Evolutionary conservation across 2,113 vertebrate genomes (phyloP), one percentile per base, ranked within the genome.

Genomic region (Mormyrus lacerda): DNA sequence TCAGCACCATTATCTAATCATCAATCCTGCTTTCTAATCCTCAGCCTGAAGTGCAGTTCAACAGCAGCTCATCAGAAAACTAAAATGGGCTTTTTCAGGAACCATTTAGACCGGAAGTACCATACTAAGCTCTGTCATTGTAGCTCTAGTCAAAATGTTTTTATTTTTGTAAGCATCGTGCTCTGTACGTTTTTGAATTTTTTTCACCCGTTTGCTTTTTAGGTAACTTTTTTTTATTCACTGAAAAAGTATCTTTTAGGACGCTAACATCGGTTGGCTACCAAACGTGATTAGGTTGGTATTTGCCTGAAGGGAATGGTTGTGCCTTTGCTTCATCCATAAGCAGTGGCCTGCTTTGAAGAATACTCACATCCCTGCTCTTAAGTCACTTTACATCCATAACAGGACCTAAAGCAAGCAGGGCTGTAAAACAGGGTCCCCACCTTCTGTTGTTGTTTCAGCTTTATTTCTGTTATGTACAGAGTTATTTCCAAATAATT

Each of bases 61-160:
- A 35, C 35, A 76, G 17, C 35, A 76, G 35, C 31, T 76, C 69
- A 42, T 76, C 15, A 76, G 31, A 76, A n/a, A 73, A 48, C 24
- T 69, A 19, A 35, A 73, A 15, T 24, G 27, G 13, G 17, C 82
- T 47, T 44, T 83, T 44, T 47, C 82, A 47, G 45, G 44, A 93
- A 35, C 58, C 69, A 91, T 94, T 87, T 90, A 91, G 94, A 94
- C 95, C 95, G 95, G 95, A 94, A 90, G 73, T 88, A 90, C 89
- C 83, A 88, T 89, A 87, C 51, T 87, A 55, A 93, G 86, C 90
- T 69, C 87, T 90, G 55, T 91, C 91, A 92, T 88, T 90, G 89
- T 92, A 89, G 87, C n/a, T 65, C 84, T 87, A 53, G 58, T 82
- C n/a, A 53, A 83, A 90, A 5, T 82, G 88, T 47, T 35, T 44